Evolutionary conservation across 2,113 vertebrate species (phyloP).

Genomic region (Urocolius indicus): DNA sequence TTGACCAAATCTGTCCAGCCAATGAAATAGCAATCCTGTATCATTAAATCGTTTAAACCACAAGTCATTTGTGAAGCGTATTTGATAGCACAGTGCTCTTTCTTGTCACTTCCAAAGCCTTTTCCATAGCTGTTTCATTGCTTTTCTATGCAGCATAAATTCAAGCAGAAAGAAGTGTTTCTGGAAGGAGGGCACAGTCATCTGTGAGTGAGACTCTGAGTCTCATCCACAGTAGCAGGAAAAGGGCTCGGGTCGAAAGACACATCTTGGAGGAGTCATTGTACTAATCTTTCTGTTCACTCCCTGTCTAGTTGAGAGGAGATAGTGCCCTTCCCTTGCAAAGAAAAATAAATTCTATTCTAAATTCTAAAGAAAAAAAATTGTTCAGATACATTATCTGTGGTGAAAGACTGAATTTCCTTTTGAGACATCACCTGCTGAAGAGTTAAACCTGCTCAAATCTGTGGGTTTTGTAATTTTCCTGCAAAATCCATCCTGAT

Average conservation of each 20-base stretch:
- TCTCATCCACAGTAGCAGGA: neutral
- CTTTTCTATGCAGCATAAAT: neutral
- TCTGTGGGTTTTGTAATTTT: neutral
- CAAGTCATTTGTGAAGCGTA: neutral
- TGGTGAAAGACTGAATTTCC: neutral
- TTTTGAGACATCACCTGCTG: neutral
- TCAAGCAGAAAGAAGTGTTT: neutral
- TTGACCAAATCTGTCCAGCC: constrained; percentile 32
- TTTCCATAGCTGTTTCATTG: neutral
- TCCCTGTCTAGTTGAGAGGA: neutral
- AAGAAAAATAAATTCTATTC: neutral
- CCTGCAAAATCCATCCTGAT: neutral
- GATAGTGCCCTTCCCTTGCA: neutral
- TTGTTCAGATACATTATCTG: neutral
- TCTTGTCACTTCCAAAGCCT: neutral
- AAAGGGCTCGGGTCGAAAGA: neutral
- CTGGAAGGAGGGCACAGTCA: neutral
- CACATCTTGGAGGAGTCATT: neutral
- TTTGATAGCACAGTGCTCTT: neutral
- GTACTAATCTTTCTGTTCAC: neutral
- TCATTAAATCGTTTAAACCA: constrained; percentile 26
- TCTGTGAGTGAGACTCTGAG: neutral
- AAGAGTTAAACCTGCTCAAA: neutral
- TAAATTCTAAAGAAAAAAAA: too few species aligned
- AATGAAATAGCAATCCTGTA: neutral